phyloP scores from a whole-genome alignment of 37 sponge, comb jelly and placozoan genomes.

The Ianthella basta region DNA sequence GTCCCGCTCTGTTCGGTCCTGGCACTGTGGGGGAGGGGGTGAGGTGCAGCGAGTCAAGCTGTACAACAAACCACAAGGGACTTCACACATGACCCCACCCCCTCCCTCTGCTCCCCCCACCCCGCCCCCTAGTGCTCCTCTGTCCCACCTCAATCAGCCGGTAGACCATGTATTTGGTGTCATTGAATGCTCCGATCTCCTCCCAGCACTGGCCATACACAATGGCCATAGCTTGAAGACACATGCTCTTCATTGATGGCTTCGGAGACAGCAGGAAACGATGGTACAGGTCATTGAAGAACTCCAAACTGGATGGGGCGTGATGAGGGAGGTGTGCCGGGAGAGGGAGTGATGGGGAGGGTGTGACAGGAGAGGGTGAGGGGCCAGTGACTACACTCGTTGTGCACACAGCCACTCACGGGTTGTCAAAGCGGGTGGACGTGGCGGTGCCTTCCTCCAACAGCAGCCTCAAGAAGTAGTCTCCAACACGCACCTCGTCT shows the following conservation, averaged over 20 bases:
- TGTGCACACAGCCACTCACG: slow-evolving; percentile 59
- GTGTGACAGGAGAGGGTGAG: not conserved
- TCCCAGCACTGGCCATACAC: slow-evolving; percentile 95
- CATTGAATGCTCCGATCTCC: slow-evolving; percentile 98
- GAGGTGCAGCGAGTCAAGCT: too few relatives aligned
- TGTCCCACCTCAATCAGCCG: slow-evolving; percentile 83
- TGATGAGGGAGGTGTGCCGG: not conserved
- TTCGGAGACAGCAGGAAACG: slow-evolving; percentile 97
- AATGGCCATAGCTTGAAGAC: slow-evolving; percentile 99
- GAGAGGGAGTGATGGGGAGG: not conserved
- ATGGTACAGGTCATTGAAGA: slow-evolving; percentile 99
- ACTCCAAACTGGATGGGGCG: slow-evolving; percentile 69
- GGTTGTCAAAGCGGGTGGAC: slow-evolving; percentile 83
- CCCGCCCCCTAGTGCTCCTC: too few relatives aligned
- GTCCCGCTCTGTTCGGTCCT: slow-evolving; percentile 88
- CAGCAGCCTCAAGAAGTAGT: slow-evolving; percentile 95
- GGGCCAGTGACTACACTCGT: not conserved
- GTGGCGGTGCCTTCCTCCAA: slow-evolving; percentile 88
- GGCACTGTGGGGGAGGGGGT: slow-evolving; percentile 48
- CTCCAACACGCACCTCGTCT: slow-evolving; percentile 96
- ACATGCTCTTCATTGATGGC: slow-evolving; percentile 96
- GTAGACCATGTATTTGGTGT: slow-evolving; percentile 86
- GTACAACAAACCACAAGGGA: too few relatives aligned
- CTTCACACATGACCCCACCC: too few relatives aligned
- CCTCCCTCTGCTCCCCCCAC: too few relatives aligned